Conservation (phyloP, 2,888 invertebrate genomes). For the Pristionchus entomophagus region DNA sequence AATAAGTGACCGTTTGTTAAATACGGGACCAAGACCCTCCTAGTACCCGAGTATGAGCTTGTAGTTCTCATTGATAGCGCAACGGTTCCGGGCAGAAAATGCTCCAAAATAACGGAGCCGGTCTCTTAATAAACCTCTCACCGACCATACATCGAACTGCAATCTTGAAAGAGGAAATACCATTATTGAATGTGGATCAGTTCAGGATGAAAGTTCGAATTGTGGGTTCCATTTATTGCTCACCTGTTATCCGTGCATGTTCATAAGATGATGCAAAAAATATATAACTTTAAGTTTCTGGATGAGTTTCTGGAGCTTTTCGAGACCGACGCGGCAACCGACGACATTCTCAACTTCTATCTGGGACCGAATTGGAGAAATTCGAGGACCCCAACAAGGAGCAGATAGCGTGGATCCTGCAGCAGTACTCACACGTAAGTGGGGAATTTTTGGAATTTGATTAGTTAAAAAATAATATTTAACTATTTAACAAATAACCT, state of each 20-base stretch:
- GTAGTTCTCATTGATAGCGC: too few species aligned
- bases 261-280: too few species aligned
- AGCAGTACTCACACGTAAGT: background rate
- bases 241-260: too few species aligned
- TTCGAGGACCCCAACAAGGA: background rate
- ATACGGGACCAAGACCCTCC: too few species aligned
- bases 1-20: too few species aligned
- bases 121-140: background rate
- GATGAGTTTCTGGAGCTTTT: slow-evolving; percentile 2
- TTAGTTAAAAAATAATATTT: too few species aligned
- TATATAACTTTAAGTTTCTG: background rate
- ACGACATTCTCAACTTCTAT: slow-evolving; percentile 21
- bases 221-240: background rate
- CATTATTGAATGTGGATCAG: background rate
- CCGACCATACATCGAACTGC: slow-evolving; percentile 3
- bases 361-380: background rate
- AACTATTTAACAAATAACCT: too few species aligned
- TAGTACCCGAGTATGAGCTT: too few species aligned
- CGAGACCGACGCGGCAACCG: background rate
- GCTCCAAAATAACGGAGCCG: too few species aligned
- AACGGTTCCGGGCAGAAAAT: too few species aligned
- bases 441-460: too few species aligned
- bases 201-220: slow-evolving; percentile 34
- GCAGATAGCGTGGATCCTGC: background rate
- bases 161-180: background rate